phyloP scores from a whole-genome alignment of 2,888 invertebrate genomes.

The Apodemia hepburni region DNA sequence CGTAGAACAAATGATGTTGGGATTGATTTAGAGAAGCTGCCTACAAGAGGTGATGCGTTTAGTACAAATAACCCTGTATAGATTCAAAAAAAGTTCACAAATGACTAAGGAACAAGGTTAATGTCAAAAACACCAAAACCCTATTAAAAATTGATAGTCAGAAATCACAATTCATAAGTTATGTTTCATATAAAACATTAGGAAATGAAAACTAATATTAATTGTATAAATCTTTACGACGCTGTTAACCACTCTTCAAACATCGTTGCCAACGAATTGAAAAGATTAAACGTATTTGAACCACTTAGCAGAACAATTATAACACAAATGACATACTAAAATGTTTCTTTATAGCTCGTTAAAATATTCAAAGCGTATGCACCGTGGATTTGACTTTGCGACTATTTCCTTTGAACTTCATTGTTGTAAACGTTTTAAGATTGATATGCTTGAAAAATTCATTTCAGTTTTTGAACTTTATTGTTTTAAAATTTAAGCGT shows the following conservation, averaged over 20 bases:
- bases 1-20: too few species aligned
- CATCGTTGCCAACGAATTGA: slow-evolving; percentile 21
- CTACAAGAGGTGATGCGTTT: too few species aligned
- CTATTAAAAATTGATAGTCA: too few species aligned
- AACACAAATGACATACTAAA: slow-evolving; percentile 34
- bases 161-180: too few species aligned
- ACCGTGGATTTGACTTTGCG: slow-evolving; percentile 15
- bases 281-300: slow-evolving; percentile 25
- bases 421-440: not conserved
- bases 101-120: too few species aligned
- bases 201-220: slow-evolving; percentile 1
- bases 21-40: too few species aligned
- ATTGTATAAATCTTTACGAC: slow-evolving; percentile 16
- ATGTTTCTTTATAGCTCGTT: slow-evolving; percentile 36
- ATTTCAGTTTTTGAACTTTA: not conserved
- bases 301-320: slow-evolving; percentile 36
- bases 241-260: slow-evolving; percentile 24
- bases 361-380: slow-evolving; percentile 31
- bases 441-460: not conserved
- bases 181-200: not conserved
- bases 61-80: too few species aligned
- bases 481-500: not conserved
- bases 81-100: too few species aligned
- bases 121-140: too few species aligned
- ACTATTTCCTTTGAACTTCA: slow-evolving; percentile 3